Evolutionary conservation across 2,113 vertebrate genomes (phyloP).

Genomic region (Brachypodius melanocephalos): DNA sequence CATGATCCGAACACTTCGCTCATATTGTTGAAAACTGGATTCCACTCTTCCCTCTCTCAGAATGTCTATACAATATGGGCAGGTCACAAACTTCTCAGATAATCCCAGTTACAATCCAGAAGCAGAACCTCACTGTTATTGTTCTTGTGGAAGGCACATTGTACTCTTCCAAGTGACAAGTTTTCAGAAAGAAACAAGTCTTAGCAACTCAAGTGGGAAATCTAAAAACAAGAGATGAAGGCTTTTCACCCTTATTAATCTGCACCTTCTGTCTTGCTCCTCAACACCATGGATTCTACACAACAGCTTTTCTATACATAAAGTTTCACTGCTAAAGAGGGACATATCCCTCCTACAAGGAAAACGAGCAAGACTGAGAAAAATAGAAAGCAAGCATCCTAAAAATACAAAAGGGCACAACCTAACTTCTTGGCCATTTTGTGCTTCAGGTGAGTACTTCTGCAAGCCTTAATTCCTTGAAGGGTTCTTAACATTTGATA

Average conservation of each 20-base stretch:
- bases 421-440: not conserved
- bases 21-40: not conserved
- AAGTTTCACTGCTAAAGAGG: not conserved
- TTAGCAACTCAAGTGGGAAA: not conserved
- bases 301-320: not conserved
- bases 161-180: not conserved
- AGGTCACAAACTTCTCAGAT: not conserved
- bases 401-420: not conserved
- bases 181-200: not conserved
- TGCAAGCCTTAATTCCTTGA: not conserved
- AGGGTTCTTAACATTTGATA: not conserved
- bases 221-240: not conserved
- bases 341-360: not conserved
- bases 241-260: not conserved
- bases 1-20: fast-evolving
- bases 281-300: not conserved
- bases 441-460: not conserved
- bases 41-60: not conserved
- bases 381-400: not conserved
- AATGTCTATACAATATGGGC: not conserved
- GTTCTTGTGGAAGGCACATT: not conserved
- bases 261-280: not conserved
- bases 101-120: not conserved
- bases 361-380: not conserved
- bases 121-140: not conserved